These are phyloP conservation scores for Podabrus alpinus DNA, from an alignment of 2,888 invertebrate species.

Conservation along the genomic window DNA sequence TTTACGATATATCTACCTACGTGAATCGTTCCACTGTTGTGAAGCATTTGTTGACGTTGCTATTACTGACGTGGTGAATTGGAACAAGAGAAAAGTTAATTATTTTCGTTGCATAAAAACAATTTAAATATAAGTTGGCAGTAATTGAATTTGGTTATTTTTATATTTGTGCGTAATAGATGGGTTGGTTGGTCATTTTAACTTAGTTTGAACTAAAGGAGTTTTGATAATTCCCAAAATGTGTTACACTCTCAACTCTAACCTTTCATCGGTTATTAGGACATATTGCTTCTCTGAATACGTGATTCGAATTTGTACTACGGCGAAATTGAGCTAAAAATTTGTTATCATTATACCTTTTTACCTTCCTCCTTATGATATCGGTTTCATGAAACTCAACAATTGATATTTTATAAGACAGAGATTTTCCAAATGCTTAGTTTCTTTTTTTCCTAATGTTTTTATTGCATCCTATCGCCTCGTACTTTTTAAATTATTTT, in stretches of 20 bases:
- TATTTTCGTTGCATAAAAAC: background rate
- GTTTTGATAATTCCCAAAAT: slow-evolving; percentile 26
- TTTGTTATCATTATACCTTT: slow-evolving; percentile 22
- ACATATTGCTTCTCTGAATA: slow-evolving; percentile 33
- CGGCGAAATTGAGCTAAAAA: slow-evolving; percentile 17
- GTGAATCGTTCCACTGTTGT: background rate
- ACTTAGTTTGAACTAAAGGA: slow-evolving; percentile 1
- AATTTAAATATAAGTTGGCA: background rate
- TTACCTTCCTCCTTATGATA: background rate
- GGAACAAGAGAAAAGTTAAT: background rate
- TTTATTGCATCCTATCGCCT: background rate
- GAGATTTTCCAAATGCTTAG: background rate
- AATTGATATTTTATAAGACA: background rate
- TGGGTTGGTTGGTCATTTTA: background rate
- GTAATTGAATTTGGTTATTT: background rate
- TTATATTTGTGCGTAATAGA: background rate
- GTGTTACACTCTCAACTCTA: slow-evolving; percentile 30
- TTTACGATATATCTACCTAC: background rate
- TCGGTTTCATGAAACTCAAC: background rate
- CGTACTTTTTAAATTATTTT: background rate
- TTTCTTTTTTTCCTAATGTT: background rate
- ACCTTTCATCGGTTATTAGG: slow-evolving; percentile 35
- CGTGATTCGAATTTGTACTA: slow-evolving; percentile 30
- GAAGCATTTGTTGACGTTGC: background rate
- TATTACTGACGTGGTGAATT: background rate